These are phyloP conservation scores for Chironomus tentans DNA, from an alignment of 2,888 invertebrate species.

Conservation along the genomic window DNA sequence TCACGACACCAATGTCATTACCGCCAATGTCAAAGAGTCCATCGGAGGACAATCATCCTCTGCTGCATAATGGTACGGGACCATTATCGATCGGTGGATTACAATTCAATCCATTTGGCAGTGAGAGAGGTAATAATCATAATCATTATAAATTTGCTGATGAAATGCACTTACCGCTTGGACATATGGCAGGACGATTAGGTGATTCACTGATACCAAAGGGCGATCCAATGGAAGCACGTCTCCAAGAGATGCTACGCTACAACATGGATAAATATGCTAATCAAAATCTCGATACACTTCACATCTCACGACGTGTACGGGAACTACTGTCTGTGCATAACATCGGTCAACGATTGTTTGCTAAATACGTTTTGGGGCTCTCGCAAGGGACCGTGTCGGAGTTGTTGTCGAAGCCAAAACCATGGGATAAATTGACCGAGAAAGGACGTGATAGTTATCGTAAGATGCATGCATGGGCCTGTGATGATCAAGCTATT, in stretches of 20 bases:
- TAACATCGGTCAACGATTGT: conserved; percentile 96
- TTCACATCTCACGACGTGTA: conserved; percentile 86
- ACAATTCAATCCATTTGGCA: conserved; percentile 64
- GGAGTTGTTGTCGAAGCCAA: conserved; percentile 95
- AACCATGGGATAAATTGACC: conserved; percentile 98
- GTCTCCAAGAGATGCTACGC: conserved; percentile 84
- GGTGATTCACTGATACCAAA: conserved; percentile 89
- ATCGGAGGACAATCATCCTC: conserved; percentile 44
- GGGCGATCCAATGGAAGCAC: conserved; percentile 88
- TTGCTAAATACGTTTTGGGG: conserved; percentile 97
- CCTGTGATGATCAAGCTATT: conserved; percentile 94
- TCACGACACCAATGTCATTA: conserved; percentile 37
- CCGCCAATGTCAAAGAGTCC: conserved; percentile 44
- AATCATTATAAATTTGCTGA: conserved; percentile 76
- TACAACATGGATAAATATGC: conserved; percentile 96
- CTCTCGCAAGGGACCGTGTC: conserved; percentile 96
- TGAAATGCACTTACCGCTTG: conserved; percentile 67
- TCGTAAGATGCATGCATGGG: conserved; percentile 99
- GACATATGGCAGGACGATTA: conserved; percentile 71
- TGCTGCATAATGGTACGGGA: conserved; percentile 33
- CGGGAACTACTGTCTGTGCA: conserved; percentile 90
- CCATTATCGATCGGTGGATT: conserved; percentile 37
- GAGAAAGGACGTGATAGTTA: conserved; percentile 99
- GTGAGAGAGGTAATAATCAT: conserved; percentile 61
- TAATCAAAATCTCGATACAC: conserved; percentile 87